phyloP scores from a whole-genome alignment of 1,140 invertebrate genomes.

The Drosophila grimshawi region DNA sequence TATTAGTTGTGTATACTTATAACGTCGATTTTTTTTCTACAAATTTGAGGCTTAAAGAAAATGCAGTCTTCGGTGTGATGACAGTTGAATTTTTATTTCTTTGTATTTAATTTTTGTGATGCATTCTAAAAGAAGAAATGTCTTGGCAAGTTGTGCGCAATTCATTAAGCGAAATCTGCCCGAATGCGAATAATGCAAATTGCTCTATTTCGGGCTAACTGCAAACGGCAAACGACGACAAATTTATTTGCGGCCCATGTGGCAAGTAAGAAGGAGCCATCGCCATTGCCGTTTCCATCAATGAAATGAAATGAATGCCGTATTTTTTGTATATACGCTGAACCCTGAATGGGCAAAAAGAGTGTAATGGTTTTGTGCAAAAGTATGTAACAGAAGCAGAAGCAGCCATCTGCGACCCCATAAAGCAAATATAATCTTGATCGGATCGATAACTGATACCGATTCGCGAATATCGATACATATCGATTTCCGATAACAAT shows the following conservation, averaged over 20 bases:
- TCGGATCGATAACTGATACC: too few species aligned
- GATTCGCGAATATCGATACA: too few species aligned
- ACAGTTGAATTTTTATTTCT: conserved; percentile 3
- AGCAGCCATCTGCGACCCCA: too few species aligned
- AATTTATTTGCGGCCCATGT: conserved; percentile 71
- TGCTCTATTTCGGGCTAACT: conserved; percentile 69
- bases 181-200: conserved; percentile 79
- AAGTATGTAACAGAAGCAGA: too few species aligned
- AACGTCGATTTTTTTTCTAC: too few species aligned
- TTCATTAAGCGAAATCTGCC: conserved; percentile 73
- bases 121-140: conserved; percentile 23
- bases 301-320: conserved; percentile 65
- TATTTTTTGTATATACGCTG: conserved; percentile 6
- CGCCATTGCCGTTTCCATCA: conserved; percentile 43
- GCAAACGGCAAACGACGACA: conserved; percentile 68
- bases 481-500: too few species aligned
- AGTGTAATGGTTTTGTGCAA: too few species aligned
- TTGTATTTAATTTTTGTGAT: conserved; percentile 19
- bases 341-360: too few species aligned
- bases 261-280: conserved; percentile 28
- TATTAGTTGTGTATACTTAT: too few species aligned
- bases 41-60: neutral
- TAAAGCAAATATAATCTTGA: too few species aligned
- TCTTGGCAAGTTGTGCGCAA: conserved; percentile 78
- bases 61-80: neutral